These are phyloP conservation scores for Halictus quadricinctus DNA, from an alignment of 2,888 invertebrate species.

Conservation along the genomic window DNA sequence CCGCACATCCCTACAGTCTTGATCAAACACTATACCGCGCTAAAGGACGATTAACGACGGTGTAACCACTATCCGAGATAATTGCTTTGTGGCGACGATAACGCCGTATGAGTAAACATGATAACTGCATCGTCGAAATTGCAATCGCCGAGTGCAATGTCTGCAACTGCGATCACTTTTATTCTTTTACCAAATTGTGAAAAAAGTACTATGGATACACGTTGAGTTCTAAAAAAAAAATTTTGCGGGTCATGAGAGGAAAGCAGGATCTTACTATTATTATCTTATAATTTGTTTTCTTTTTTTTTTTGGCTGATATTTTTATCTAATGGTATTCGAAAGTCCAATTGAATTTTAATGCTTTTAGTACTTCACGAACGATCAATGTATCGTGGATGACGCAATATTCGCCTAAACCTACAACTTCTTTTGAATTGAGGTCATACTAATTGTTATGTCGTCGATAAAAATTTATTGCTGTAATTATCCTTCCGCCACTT, in stretches of 20 bases:
- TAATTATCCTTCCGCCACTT: neutral
- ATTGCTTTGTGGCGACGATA: slow-evolving; percentile 13
- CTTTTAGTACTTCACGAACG: neutral
- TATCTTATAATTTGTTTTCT: neutral
- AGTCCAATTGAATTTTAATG: neutral
- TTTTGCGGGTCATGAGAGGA: neutral
- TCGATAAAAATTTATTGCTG: neutral
- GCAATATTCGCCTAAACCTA: neutral
- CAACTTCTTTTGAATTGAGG: neutral
- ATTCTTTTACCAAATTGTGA: too few species aligned
- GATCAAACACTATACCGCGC: neutral
- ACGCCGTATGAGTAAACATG: slow-evolving; percentile 17
- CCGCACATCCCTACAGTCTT: too few species aligned
- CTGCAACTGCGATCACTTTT: neutral
- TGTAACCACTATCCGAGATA: slow-evolving; percentile 1
- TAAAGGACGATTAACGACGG: neutral
- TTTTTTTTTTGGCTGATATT: neutral
- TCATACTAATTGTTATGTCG: too few species aligned
- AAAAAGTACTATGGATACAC: neutral
- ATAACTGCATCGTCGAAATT: neutral
- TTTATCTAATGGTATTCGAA: neutral
- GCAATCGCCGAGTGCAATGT: neutral
- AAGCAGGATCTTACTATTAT: neutral
- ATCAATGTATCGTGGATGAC: neutral
- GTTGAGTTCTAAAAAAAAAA: neutral